These are phyloP conservation scores for Dysmachus trigonus DNA, from an alignment of 2,888 invertebrate genomes.

Conservation along the genomic window DNA sequence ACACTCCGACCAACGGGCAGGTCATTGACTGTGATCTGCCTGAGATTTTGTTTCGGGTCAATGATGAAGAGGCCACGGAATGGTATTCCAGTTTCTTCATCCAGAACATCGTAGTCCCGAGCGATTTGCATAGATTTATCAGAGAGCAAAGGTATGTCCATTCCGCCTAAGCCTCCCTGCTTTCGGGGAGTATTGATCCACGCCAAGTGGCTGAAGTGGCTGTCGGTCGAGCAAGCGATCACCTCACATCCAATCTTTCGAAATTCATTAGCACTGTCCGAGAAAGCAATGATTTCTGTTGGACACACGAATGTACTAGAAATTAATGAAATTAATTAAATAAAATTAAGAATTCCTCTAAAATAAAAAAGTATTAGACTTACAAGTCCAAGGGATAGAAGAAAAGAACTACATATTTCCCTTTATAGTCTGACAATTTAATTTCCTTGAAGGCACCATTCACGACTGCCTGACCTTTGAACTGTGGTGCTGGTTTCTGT, in stretches of 20 bases:
- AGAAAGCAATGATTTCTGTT: slow-evolving; percentile 98
- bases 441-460: slow-evolving; percentile 83
- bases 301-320: slow-evolving; percentile 80
- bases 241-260: slow-evolving; percentile 85
- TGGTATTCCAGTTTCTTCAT: slow-evolving; percentile 91
- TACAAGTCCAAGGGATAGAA: slow-evolving; percentile 89
- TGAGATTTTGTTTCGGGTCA: slow-evolving; percentile 84
- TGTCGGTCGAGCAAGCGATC: slow-evolving; percentile 94
- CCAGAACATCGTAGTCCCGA: slow-evolving; percentile 87
- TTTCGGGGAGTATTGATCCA: slow-evolving; percentile 96
- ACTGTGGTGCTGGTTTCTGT: slow-evolving; percentile 83
- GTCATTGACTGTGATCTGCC: slow-evolving; percentile 97
- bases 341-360: not conserved
- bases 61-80: slow-evolving; percentile 97
- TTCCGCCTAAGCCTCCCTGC: slow-evolving; percentile 91
- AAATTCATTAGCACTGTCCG: slow-evolving; percentile 86
- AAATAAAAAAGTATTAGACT: not conserved
- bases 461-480: slow-evolving; percentile 87
- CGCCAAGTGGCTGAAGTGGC: slow-evolving; percentile 95
- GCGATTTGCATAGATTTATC: slow-evolving; percentile 91
- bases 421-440: slow-evolving; percentile 78
- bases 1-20: slow-evolving; percentile 92
- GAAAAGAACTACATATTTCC: slow-evolving; percentile 91
- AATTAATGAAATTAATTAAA: not conserved
- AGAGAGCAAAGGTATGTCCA: slow-evolving; percentile 93